Base-by-base conservation (phyloP, 1,140 invertebrate genomes). In the Panagrolaimus sp. region DNA sequence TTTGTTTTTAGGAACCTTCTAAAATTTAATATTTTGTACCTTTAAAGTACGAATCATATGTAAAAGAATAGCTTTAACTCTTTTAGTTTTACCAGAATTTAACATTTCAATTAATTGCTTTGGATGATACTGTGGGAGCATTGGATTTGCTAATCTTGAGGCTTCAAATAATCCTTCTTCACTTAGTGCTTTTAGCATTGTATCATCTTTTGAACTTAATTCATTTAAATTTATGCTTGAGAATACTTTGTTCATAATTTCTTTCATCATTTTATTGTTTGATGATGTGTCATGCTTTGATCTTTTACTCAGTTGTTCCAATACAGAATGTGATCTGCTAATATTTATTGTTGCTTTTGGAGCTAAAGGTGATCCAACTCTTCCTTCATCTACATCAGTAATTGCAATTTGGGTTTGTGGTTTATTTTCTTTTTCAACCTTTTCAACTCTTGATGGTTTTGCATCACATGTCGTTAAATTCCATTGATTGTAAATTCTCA, bases 401-500 rank as follows among this genome's bases (percentile, higher is more conserved):
- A 44, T 14, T 16, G 11, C n/a, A n/a, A 25, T 66, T 57, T 51
- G 47, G 16, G 45, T 61, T 45, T 14, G 16, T n/a, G 16, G 51
- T 57, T 57, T 20, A 57, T 9, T 25, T 16, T 42, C 62, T 27
- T 63, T 16, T 43, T n/a, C n/a, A n/a, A n/a, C n/a, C n/a, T 23
- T 38, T 13, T n/a, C 14, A 23, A 16, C 38, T 8, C 23, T 66
- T 1, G 31, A 45, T 16, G 42, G 14, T 25, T 65, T 63, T 38
- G 31, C 31, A 38, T 38, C 31, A 38, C 25, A 14, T 20, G 63
- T 53, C 1, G n/a, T 74, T 16, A 68, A 47, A 65, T 77, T 80
- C 95, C 96, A 98, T 83, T 98, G 96, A 0, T 93, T 95, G 82
- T 97, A 98, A 0, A 98, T 93, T 78, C 98, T 93, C 92, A 98